phyloP scores from a whole-genome alignment of 1,140 invertebrate genomes.

The Colletes latitarsis region DNA sequence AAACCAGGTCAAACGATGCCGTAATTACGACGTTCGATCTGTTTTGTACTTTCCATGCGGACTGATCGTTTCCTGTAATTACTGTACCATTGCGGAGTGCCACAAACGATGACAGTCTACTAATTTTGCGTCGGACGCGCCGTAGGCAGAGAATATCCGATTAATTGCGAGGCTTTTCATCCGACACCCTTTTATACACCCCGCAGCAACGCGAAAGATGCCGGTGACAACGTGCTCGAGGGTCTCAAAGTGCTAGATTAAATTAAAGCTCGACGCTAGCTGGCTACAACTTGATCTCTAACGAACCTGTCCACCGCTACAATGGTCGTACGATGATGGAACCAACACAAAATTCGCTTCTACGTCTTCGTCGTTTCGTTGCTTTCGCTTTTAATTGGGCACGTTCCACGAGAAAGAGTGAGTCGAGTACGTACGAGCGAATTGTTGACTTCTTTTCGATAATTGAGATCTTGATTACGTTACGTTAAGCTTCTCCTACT shows the following conservation, averaged over 20 bases:
- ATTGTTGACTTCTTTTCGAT: background rate
- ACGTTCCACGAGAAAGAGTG: background rate
- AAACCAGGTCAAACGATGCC: background rate
- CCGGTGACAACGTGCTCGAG: slow-evolving; percentile 11
- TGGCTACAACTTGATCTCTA: slow-evolving; percentile 23
- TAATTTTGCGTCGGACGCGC: slow-evolving; percentile 20
- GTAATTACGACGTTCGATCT: slow-evolving; percentile 25
- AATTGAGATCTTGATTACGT: background rate
- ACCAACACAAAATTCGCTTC: background rate
- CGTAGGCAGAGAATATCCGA: slow-evolving; percentile 14
- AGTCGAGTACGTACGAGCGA: background rate
- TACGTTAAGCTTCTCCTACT: background rate
- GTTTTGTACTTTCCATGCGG: slow-evolving; percentile 8
- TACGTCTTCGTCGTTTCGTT: too few relatives aligned
- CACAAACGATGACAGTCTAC: slow-evolving; percentile 17
- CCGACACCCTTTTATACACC: background rate
- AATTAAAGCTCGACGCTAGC: slow-evolving; percentile 40
- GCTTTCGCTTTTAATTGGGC: background rate
- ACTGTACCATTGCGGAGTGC: background rate
- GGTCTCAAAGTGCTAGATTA: slow-evolving; percentile 29
- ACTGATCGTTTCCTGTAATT: slow-evolving; percentile 30
- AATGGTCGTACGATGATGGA: background rate
- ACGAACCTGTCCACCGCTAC: slow-evolving; percentile 16
- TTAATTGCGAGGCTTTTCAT: slow-evolving; percentile 52
- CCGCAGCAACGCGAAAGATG: background rate